Evolutionary conservation across 2,888 invertebrate species (phyloP), one percentile per base, ranked within the genome.

Genomic region (Tachina fera): DNA sequence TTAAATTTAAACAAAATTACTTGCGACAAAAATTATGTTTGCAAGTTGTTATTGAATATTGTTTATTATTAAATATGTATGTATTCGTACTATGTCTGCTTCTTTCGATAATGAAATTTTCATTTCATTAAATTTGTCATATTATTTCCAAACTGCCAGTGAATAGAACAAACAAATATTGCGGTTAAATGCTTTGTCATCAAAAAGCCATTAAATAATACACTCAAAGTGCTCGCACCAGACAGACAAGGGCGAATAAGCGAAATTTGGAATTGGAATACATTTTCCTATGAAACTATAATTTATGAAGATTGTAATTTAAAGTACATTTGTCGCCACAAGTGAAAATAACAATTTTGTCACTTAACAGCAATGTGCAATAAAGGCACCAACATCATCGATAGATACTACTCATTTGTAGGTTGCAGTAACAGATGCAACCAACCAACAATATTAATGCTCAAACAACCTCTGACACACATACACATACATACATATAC

Each of bases 291-390:
- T 81, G 51, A 67, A 86, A 87, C 72, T 77, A 77, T 86, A 86
- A 86, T 87, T 88, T 87, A 87, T 87, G 87, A 85, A 83, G 82
- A 87, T 85, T 83, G 78, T 83, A 83, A 87, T 84, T 87, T 87
- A 85, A 83, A 85, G 79, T 88, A 86, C 87, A 88, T 88, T 86
- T 88, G 87, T 87, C 87, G 83, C 85, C 86, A 84, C 88, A 87
- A 88, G 88, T 88, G 88, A 88, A 87, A 87, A 88, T 87, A 88
- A 87, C 87, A 87, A 88, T 87, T 88, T 87, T 87, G 87, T 87
- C 87, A 88, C 85, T 88, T 87, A 87, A 86, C 84, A 86, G 81
- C 77, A 77, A 77, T 77, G n/a, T n/a, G 77, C 47, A 77, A 72
- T 79, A 70, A 79, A 49, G 61, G 74, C 71, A 74, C 39, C 71